Base-by-base conservation (phyloP, 2,113 vertebrate genomes). In the Caretta caretta region DNA sequence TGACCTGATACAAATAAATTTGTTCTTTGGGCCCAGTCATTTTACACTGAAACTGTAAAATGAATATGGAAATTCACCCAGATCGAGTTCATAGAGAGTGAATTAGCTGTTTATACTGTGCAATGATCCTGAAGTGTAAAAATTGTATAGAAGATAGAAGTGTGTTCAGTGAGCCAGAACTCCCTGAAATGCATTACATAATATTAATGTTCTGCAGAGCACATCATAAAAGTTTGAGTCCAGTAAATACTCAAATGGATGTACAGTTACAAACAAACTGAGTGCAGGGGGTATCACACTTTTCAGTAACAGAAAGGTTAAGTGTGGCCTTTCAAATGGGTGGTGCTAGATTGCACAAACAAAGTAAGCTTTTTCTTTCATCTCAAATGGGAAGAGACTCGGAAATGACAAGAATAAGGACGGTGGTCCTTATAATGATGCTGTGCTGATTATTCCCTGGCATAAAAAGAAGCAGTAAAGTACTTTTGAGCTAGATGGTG, bases 351-450 rank as follows among this genome's bases (percentile, higher is more conserved):
- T 84, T 92, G 10, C 20, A 42, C 65, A 90, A 56, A 35, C n/a
- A 93, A 93, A 92, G 79, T 57, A 86, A 86, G 27, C 93, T 92
- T 93, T 94, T 90, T 35, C 27, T 38, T 89, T 5, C 1, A 59
- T 89, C 78, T 80, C 51, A 90, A 95, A 91, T 90, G 65, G 79
- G 87, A 78, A 93, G 85, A 59, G 84, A 83, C 84, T 95, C 95
- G 49, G 4, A 65, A 76, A 84, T 54, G 81, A 93, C 69, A 94
- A 69, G 29, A 38, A 62, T 72, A 96, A 89, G 50, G 95, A 84
- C 35, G 83, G 81, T 76, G 62, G 51, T 53, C 84, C 29, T 90
- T 86, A 83, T 72, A 91, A 91, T 92, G 2, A 59, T 92, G 80
- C 85, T 82, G 80, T 92, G 83, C 48, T 90, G 54, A 59, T 93